phyloP scores from a whole-genome alignment of 2,113 vertebrate species.

The Pholis gunnellus region DNA sequence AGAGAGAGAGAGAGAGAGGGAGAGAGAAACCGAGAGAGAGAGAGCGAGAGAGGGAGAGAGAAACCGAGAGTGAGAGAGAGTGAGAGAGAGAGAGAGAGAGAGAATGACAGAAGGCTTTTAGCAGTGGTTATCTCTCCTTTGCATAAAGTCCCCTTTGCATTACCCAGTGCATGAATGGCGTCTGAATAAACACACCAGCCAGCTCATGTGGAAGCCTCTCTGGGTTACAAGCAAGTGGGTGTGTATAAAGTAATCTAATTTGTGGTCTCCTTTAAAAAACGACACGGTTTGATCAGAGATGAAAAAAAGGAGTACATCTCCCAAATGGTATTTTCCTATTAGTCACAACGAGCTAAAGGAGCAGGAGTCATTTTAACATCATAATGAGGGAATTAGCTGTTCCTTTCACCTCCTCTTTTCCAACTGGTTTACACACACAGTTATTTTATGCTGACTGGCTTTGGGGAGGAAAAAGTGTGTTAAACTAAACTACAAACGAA shows the following conservation, averaged over 20 bases:
- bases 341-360: constrained; percentile 54
- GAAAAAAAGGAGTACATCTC: constrained; percentile 52
- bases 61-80: constrained; percentile 1
- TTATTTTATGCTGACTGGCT: constrained; percentile 30
- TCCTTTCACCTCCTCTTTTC: constrained; percentile 23
- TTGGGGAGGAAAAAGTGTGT: constrained; percentile 21
- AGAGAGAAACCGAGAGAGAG: constrained; percentile 8
- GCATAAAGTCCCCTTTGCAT: constrained; percentile 79
- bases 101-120: constrained; percentile 74
- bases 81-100: constrained; percentile 30
- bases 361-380: constrained; percentile 55
- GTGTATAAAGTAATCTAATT: constrained; percentile 75
- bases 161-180: constrained; percentile 65
- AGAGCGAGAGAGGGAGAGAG: constrained; percentile 17
- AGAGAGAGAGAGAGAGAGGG: constrained; percentile 42
- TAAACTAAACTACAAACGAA: constrained; percentile 8
- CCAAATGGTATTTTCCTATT: constrained; percentile 64
- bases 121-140: constrained; percentile 78
- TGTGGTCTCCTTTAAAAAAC: constrained; percentile 70
- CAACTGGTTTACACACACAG: constrained; percentile 30
- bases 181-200: constrained; percentile 72
- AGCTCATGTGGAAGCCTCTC: constrained; percentile 65
- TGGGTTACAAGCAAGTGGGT: constrained; percentile 73
- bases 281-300: constrained; percentile 66
- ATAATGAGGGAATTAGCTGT: constrained; percentile 52